These are phyloP conservation scores for Anolis carolinensis DNA, from an alignment of 2,113 vertebrate species.

Conservation along the genomic window DNA sequence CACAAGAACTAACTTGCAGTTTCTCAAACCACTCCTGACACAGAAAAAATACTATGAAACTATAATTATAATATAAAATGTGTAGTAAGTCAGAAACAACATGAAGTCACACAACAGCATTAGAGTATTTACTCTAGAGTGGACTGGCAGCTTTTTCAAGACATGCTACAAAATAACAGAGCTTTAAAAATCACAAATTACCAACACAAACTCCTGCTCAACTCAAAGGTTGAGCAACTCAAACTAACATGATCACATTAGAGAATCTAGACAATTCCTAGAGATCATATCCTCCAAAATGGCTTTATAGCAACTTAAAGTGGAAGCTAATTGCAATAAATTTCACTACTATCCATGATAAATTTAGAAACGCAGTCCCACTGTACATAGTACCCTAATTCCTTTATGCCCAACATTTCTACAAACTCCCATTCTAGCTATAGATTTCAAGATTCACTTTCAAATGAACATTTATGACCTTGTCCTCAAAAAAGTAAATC, in stretches of 20 bases:
- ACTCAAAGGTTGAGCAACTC: neutral
- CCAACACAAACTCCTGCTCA: neutral
- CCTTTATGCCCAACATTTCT: neutral
- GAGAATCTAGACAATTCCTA: no score
- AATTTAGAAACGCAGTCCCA: no score
- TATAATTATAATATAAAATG: no score
- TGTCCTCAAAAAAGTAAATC: neutral
- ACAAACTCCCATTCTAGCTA: neutral
- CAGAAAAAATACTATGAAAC: no score
- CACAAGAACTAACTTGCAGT: no score
- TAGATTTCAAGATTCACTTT: neutral
- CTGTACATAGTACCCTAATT: neutral
- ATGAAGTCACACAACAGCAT: neutral
- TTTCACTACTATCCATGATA: no score
- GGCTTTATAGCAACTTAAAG: no score
- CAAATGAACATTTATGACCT: neutral
- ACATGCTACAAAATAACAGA: neutral
- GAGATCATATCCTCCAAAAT: no score
- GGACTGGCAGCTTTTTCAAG: neutral
- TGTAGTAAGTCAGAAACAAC: no score
- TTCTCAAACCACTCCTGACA: no score
- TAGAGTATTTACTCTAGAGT: neutral
- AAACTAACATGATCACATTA: neutral
- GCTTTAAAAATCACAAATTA: no score
- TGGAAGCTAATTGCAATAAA: no score